Percentiles rank a stretch among this genome's conserved stretches.
phyloP scores from a whole-genome alignment of 2,113 vertebrate species.

The Redunca redunca region DNA sequence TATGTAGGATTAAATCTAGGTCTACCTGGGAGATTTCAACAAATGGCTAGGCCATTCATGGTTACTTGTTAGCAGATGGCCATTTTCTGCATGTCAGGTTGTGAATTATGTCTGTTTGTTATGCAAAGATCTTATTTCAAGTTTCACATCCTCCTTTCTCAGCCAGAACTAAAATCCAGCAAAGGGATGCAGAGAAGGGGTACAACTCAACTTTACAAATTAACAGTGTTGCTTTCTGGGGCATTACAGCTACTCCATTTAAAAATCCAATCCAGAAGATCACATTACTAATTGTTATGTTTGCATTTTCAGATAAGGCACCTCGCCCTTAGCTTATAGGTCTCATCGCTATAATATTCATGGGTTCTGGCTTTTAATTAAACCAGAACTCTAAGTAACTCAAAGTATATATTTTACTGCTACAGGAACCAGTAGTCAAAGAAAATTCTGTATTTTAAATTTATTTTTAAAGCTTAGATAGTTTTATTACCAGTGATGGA shows the following conservation, averaged over 20 bases:
- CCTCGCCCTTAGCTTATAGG: background rate
- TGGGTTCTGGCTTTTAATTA: constrained; percentile 54
- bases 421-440: background rate
- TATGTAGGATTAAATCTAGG: background rate
- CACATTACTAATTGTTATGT: background rate
- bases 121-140: constrained; percentile 37
- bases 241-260: background rate
- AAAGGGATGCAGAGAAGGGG: background rate
- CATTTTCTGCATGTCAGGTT: background rate
- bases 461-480: constrained; percentile 39
- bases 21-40: background rate
- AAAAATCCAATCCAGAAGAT: constrained; percentile 32
- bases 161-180: background rate
- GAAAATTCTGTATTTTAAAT: constrained; percentile 12
- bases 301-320: constrained; percentile 2
- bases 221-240: background rate
- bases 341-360: constrained; percentile 34
- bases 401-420: constrained; percentile 27
- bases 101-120: background rate
- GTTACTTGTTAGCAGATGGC: background rate
- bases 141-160: background rate
- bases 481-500: constrained; percentile 8
- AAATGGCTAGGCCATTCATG: background rate
- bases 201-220: background rate
- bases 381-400: constrained; percentile 7